Evolutionary conservation across 2,797 vertebrate species (phyloP), one percentile per base, ranked within the genome.

Genomic region (Australoheros facetus): DNA sequence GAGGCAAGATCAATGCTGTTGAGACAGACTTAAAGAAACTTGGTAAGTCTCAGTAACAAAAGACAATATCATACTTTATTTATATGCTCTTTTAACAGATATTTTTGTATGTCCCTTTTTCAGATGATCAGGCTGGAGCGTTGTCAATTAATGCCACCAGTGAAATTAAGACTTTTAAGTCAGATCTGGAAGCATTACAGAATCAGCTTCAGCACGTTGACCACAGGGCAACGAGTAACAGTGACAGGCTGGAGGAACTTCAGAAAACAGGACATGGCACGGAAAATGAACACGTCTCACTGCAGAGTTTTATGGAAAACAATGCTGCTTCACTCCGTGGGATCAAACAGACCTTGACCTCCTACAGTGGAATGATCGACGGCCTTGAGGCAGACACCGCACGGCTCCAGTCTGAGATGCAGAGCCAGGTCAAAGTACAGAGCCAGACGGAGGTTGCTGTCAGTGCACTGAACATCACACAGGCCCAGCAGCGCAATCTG

Each of bases 1-100:
- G 96, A 87, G 96, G 97, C 78, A 98, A 99, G 93, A 97, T 99
- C 73, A 95, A 88, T 73, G 94, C 96, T 79, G 97, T 99, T 89
- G 97, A 99, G 88, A 96, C 93, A 23, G 96, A 96, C 87, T 93
- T 99, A 84, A 98, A 97, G 88, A 98, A 98, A 95, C 94, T 99
- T 91, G 97, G 98, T 99, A 95, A 96, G 86, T 76, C 19, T 51
- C 19, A 37, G 34, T 51, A 19, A 32, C 28, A 54, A 12, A 55
- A 72, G 13, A 70, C 26, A 56, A 21, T 3, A 32, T 54, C 30
- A 64, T 5, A 4, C 28, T 5, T 19, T 28, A 28, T 30, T 56
- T 64, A 30, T 32, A 19, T 32, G 48, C 69, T 37, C 4, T 57
- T 14, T 54, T 45, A 17, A 37, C 2, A 14, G 7, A 57, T 59